Evolutionary conservation across 1,140 invertebrate species (phyloP).

Genomic region (Glossosoma conforme): DNA sequence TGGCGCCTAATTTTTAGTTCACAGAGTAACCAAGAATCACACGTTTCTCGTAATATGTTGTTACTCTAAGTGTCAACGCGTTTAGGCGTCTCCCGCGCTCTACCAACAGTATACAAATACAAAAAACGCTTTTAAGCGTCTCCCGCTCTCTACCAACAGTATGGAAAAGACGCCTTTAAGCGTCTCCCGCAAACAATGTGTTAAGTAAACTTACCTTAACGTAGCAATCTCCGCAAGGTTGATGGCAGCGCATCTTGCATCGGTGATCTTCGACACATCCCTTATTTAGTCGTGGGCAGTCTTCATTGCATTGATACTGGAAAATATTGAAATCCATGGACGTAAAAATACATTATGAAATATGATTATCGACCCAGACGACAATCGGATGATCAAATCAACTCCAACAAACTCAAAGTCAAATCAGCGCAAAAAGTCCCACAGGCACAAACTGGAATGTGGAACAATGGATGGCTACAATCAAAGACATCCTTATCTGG

Average conservation of each 20-base stretch:
- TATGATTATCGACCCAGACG: neutral
- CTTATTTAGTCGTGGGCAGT: constrained; percentile 41
- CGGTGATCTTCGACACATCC: constrained; percentile 44
- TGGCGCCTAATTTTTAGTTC: too few relatives aligned
- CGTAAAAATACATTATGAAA: neutral
- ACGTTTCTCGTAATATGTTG: too few relatives aligned
- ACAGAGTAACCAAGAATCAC: too few relatives aligned
- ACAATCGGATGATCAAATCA: neutral
- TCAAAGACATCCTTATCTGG: neutral
- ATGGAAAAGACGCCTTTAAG: neutral
- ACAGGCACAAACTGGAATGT: constrained; percentile 26
- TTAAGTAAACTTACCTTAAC: constrained; percentile 34
- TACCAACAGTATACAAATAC: too few relatives aligned
- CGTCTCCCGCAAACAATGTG: neutral
- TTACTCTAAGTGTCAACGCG: too few relatives aligned
- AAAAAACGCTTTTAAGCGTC: too few relatives aligned
- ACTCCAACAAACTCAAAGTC: neutral
- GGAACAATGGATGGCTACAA: constrained; percentile 11
- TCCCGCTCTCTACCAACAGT: neutral
- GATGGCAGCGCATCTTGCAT: constrained; percentile 47
- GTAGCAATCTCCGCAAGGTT: constrained; percentile 49
- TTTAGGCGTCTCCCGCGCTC: too few relatives aligned
- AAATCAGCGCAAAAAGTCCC: neutral
- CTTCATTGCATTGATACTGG: constrained; percentile 49
- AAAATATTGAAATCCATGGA: constrained; percentile 26